Evolutionary conservation across 1,140 invertebrate species (phyloP), one percentile per base, ranked within the genome.

Genomic region (Eupristina koningsbergeri): DNA sequence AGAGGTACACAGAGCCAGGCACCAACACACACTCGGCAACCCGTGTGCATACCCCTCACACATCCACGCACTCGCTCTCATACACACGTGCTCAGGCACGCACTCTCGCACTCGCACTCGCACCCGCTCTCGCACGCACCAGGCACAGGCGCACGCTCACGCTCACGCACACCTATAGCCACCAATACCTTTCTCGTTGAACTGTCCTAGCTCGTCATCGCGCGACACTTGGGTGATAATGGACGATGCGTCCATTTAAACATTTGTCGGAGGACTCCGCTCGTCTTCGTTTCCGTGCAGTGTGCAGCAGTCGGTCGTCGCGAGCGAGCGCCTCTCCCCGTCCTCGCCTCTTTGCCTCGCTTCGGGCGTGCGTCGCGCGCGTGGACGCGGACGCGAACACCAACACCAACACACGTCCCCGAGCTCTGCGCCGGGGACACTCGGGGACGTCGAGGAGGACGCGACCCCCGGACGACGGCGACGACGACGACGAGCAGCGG

Each of bases 181-280:
- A 9, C n/a, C 8, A 74, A 95, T 95, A 98, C 97, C 97, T 97
- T 97, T 97, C 93, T 97, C 97, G 94, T 96, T 97, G 93, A 97
- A 95, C 94, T 97, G 91, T 84, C 91, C 90, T 90, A 92, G 96
- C 94, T 98, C 97, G 94, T 98, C 97, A 96, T 98, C 97, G 94
- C 97, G 96, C 94, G 96, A 97, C 94, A 98, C 97, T 95, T 98
- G 97, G 93, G 97, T 98, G 93, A 98, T 98, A 95, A 98, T 98
- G 95, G 97, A 98, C 96, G 97, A 97, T 95, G 96, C 97, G 97
- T 98, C 97, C 97, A 98, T 98, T 96, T 96, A 96, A 95, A 95
- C 95, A 95, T 96, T 95, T 94, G 94, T 93, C 81, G 74, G 81
- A 83, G 36, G 76, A 39, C 63, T 82, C 80, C 53, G 71, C 53